Evolutionary conservation across 2,113 vertebrate species (phyloP), one percentile per base, ranked within the genome.

Genomic region (Scopus umbretta): DNA sequence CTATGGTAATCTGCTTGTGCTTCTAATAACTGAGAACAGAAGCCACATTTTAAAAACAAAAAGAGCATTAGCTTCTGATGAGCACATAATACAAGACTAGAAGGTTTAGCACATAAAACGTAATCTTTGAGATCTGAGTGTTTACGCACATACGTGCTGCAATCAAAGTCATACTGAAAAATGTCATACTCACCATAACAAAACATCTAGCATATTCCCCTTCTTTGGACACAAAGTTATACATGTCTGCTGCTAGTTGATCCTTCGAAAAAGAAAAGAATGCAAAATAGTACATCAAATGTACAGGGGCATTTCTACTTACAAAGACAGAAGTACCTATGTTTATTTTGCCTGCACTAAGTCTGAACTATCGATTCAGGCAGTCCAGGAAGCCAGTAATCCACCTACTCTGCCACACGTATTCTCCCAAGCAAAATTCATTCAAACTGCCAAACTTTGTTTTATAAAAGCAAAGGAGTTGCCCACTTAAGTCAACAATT

Each of bases 1-100:
- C 99, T 99, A 98, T 99, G 99, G 98, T 99, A 99, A 98, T 99
- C 99, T 96, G 99, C 99, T 98, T 99, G 99, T 97, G 99, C 99
- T 98, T 99, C 99, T 98, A 99, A 99, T 98, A 99, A 99, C 99
- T 99, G 97, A 97, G 98, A 98, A 99, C 98, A 99, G 97, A 98
- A 98, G 91, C 98, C 97, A 99, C 94, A 99, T 98, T 98, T 97
- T 98, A 97, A 96, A 97, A 98, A 97, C 96, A 97, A 97, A 97
- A 97, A 97, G 95, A 88, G 94, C 74, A 97, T 98, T 98, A 98
- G 97, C 98, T 95, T 97, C 68, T 93, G 95, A 96, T 94, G 96
- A 97, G 94, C 90, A 95, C 92, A 98, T 74, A 96, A 92, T 80
- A 96, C 90, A 98, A 96, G 86, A 97, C 89, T 93, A 93, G 93